These are phyloP conservation scores for Potorous gilbertii DNA, from an alignment of 2,797 vertebrate genomes.

Conservation along the genomic window DNA sequence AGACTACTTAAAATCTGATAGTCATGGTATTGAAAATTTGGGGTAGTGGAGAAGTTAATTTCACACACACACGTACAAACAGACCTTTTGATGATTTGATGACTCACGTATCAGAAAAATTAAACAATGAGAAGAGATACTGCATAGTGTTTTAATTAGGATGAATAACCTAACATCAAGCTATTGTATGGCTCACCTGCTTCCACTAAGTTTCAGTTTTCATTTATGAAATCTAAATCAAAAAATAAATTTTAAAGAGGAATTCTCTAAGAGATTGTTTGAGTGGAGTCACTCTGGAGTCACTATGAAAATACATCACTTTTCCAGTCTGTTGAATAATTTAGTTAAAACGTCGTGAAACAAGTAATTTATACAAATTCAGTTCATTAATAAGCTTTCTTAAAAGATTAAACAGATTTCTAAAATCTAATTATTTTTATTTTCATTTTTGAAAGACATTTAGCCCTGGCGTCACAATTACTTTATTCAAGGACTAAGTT, in stretches of 20 bases:
- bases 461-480: constrained; percentile 83
- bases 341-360: constrained; percentile 86
- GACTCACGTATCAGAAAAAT: constrained; percentile 80
- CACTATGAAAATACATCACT: constrained; percentile 89
- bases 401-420: constrained; percentile 77
- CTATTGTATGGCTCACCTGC: constrained; percentile 76
- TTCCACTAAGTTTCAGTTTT: constrained; percentile 81
- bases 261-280: constrained; percentile 84
- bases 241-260: constrained; percentile 85
- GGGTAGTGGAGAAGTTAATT: constrained; percentile 57
- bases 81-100: constrained; percentile 75
- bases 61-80: constrained; percentile 50
- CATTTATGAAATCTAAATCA: constrained; percentile 85
- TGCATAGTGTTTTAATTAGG: constrained; percentile 85
- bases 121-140: constrained; percentile 80
- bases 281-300: constrained; percentile 82
- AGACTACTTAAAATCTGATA: constrained; percentile 62
- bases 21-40: constrained; percentile 68
- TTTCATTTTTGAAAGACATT: constrained; percentile 72
- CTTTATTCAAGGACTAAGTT: constrained; percentile 76
- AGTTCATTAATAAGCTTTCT: constrained; percentile 82
- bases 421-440: constrained; percentile 72
- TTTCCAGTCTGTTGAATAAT: constrained; percentile 87
- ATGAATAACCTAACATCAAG: constrained; percentile 75
- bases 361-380: constrained; percentile 84